These are phyloP conservation scores for Nannobrachium achirus DNA, from an alignment of 2,113 vertebrate genomes.

Conservation along the genomic window DNA sequence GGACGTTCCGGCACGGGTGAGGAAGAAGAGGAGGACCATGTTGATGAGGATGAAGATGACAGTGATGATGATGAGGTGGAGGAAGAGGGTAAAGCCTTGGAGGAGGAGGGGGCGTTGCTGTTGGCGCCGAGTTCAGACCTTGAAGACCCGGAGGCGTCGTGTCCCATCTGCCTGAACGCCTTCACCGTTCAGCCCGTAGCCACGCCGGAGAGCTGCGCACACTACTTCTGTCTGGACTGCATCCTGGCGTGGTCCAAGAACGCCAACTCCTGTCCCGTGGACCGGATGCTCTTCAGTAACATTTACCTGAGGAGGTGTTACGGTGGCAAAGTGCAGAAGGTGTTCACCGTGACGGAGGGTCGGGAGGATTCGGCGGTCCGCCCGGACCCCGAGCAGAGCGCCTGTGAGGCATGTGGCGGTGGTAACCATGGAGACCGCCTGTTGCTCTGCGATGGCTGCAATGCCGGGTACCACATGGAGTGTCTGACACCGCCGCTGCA, in stretches of 20 bases:
- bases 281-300: slow-evolving; percentile 87
- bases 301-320: slow-evolving; percentile 87
- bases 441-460: slow-evolving; percentile 94
- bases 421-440: slow-evolving; percentile 93
- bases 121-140: slow-evolving; percentile 79
- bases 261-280: slow-evolving; percentile 95
- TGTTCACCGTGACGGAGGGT: slow-evolving; percentile 79
- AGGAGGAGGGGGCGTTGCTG: slow-evolving; percentile 47
- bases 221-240: slow-evolving; percentile 97
- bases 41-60: slow-evolving; percentile 79
- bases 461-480: slow-evolving; percentile 97
- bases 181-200: slow-evolving; percentile 92
- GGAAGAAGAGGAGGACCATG: slow-evolving; percentile 75
- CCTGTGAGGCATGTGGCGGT: slow-evolving; percentile 91
- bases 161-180: slow-evolving; percentile 93
- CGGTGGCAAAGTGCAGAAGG: slow-evolving; percentile 89
- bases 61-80: slow-evolving; percentile 76
- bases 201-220: slow-evolving; percentile 92
- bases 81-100: slow-evolving; percentile 60
- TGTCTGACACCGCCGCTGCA: slow-evolving; percentile 92
- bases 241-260: slow-evolving; percentile 97
- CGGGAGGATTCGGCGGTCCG: slow-evolving; percentile 74
- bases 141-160: slow-evolving; percentile 87
- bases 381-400: slow-evolving; percentile 85
- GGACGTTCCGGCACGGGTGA: slow-evolving; percentile 76